Base-by-base conservation (phyloP, 37 sponge, comb jelly and placozoan species). In the Tethya wilhelma region DNA sequence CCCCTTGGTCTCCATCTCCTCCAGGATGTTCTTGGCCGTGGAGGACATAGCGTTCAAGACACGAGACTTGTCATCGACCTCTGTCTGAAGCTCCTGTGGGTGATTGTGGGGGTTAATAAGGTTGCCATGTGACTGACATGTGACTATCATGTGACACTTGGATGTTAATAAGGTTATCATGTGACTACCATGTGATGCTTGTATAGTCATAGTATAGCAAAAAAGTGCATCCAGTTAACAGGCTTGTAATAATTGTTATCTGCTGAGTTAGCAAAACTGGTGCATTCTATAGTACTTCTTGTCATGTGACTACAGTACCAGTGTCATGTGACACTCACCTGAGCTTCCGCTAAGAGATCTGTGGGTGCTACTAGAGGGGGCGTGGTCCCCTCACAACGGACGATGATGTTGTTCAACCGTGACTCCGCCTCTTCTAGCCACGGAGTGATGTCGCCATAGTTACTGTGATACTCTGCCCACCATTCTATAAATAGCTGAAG, bases 381-480 rank as follows among this genome's bases (percentile, higher is more conserved):
- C 31, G 53, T n/a, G 0, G 66, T 65, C 0, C 66, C 44, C 44
- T 41, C 49, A 0, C 6, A 20, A 8, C 75, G 49, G 29, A 53
- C 74, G 55, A 38, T 20, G 2, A 83, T 65, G 29, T 65, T 36
- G 14, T 7, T 25, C 56, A 83, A 20, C 8, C 53, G 45, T 38
- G 40, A 32, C 83, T 83, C 83, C 74, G 40, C 67, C 55, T 28
- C 74, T 45, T 83, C 74, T 56, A 83, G 17, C 83, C 83, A 83
- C 28, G 65, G 75, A 12, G 5, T 20, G 40, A 83, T 22, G 39
- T 83, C 74, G 28, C 45, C 83, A 64, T 64, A 38, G 65, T 65
- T 74, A 63, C 56, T 40, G 2, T 74, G 8, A 49, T 56, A 87
- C 70, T 80, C 80, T 31, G 31, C 80, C 87, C 87, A 87, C 75